Percentiles rank a stretch among this genome's conserved stretches.
Conservation (phyloP, 1,140 invertebrate species). For the Neodiprion pinetum region DNA sequence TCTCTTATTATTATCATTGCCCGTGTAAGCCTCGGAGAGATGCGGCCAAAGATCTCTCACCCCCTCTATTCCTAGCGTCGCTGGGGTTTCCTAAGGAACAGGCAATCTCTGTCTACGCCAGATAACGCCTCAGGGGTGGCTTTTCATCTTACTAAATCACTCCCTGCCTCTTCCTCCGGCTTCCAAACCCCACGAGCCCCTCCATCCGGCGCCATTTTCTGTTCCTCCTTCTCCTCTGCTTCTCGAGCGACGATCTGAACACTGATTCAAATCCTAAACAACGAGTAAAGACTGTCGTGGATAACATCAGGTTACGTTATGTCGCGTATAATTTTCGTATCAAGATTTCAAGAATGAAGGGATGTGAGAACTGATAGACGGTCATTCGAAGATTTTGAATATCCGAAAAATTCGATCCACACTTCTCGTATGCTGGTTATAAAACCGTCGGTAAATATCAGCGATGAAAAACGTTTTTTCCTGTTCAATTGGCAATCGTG, state of each 20-base stretch:
- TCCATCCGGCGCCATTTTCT: conserved; percentile 5
- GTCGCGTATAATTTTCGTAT: no score
- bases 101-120: conserved; percentile 54
- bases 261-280: not conserved
- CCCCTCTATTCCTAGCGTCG: conserved; percentile 37
- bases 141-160: conserved; percentile 58
- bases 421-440: no score
- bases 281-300: not conserved
- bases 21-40: conserved; percentile 19
- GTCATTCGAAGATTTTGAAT: no score
- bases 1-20: conserved; percentile 6
- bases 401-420: no score
- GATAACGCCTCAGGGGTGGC: conserved; percentile 49
- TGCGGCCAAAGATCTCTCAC: conserved; percentile 45
- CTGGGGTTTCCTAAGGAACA: conserved; percentile 47
- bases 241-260: not conserved
- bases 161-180: conserved; percentile 27
- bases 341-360: no score
- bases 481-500: no score
- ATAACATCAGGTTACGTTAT: no score
- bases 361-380: no score
- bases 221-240: not conserved
- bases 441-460: no score
- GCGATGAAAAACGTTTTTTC: no score
- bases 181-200: conserved; percentile 32